These are phyloP conservation scores for Orthosia gothica DNA, from an alignment of 2,888 invertebrate genomes.

Conservation along the genomic window DNA sequence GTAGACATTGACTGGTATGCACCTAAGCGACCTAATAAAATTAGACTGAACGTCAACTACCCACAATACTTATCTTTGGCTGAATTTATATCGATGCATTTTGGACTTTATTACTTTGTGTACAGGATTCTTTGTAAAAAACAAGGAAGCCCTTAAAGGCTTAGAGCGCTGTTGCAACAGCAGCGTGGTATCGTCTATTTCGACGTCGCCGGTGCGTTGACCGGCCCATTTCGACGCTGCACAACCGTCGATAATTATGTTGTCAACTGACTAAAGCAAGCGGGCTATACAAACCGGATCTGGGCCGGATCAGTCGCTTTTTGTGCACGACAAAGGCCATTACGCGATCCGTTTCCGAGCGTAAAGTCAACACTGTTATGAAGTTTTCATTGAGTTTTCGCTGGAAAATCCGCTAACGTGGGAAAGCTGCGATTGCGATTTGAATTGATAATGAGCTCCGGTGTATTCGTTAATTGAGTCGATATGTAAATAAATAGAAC, in stretches of 20 bases:
- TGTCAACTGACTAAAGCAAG: conserved; percentile 88
- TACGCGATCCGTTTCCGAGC: conserved; percentile 88
- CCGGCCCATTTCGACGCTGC: conserved; percentile 81
- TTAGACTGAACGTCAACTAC: conserved; percentile 56
- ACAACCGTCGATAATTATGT: conserved; percentile 87
- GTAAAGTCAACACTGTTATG: conserved; percentile 89
- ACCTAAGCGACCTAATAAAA: conserved; percentile 56
- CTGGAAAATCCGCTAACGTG: conserved; percentile 87
- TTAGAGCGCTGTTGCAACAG: conserved; percentile 63
- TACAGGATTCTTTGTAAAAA: conserved; percentile 48
- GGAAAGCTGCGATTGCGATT: conserved; percentile 86
- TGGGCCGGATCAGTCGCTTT: conserved; percentile 89
- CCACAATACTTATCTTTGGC: conserved; percentile 50
- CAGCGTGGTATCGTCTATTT: conserved; percentile 74
- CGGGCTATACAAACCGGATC: conserved; percentile 87
- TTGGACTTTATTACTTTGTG: conserved; percentile 48
- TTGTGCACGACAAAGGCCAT: conserved; percentile 89
- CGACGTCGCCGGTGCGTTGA: conserved; percentile 78
- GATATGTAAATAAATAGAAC: conserved; percentile 88
- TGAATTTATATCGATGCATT: conserved; percentile 34
- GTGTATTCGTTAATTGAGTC: conserved; percentile 88
- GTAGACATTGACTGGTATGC: conserved; percentile 36
- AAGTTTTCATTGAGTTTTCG: conserved; percentile 88
- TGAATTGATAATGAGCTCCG: conserved; percentile 88
- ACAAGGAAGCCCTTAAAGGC: conserved; percentile 72